These are phyloP conservation scores for Penaeus chinensis DNA, from an alignment of 1,140 invertebrate species.

Conservation along the genomic window DNA sequence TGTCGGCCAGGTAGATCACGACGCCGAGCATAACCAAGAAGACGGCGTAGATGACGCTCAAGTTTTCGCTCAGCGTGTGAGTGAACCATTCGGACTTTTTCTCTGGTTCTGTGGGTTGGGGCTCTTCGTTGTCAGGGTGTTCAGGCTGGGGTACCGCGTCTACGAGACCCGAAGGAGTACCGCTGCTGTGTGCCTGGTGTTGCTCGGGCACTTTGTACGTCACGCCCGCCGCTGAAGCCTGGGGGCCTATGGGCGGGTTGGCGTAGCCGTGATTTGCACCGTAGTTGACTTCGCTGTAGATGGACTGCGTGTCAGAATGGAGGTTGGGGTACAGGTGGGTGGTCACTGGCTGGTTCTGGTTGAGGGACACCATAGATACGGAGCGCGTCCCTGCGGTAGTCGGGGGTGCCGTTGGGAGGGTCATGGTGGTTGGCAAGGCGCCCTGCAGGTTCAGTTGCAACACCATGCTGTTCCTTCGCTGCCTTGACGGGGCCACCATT, in stretches of 20 bases:
- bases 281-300: constrained; percentile 60
- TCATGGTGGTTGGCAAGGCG: constrained; percentile 14
- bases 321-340: constrained; percentile 60
- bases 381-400: constrained; percentile 37
- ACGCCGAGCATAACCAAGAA: constrained; percentile 76
- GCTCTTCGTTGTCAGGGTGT: constrained; percentile 28
- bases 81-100: constrained; percentile 57
- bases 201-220: constrained; percentile 35
- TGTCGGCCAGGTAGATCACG: constrained; percentile 75
- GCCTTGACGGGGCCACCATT: constrained; percentile 3
- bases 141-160: constrained; percentile 8
- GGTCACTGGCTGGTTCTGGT: constrained; percentile 38
- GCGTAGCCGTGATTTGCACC: not conserved
- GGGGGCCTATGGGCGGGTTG: constrained; percentile 34
- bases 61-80: constrained; percentile 56
- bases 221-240: constrained; percentile 26
- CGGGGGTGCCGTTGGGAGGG: constrained; percentile 4
- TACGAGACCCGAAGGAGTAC: not conserved
- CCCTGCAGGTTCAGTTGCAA: constrained; percentile 61
- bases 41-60: constrained; percentile 76
- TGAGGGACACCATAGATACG: constrained; percentile 62
- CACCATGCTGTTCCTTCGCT: constrained; percentile 61
- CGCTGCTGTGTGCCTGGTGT: constrained; percentile 29
- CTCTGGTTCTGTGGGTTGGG: constrained; percentile 50
- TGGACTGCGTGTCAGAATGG: constrained; percentile 59